Evolutionary conservation across 2,888 invertebrate species (phyloP).

Genomic region (Plutella xylostella): DNA sequence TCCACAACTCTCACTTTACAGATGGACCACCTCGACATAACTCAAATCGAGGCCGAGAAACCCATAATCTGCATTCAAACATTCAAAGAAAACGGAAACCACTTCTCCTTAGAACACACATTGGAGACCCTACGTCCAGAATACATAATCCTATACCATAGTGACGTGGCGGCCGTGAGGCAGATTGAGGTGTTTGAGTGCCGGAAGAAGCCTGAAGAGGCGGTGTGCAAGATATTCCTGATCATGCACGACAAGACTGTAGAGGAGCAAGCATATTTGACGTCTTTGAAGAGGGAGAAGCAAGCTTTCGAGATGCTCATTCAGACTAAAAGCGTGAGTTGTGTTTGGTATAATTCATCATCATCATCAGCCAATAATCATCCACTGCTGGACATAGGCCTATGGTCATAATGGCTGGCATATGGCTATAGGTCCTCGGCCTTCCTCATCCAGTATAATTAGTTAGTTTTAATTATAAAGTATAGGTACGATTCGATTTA

Average conservation of each 20-base stretch:
- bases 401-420: no score
- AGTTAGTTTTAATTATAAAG: no score
- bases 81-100: slow-evolving; percentile 79
- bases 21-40: slow-evolving; percentile 77
- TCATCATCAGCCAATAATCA: no score
- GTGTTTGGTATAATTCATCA: no score
- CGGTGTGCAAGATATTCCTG: slow-evolving; percentile 83
- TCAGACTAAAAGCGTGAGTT: slow-evolving; percentile 87
- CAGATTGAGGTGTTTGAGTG: slow-evolving; percentile 90
- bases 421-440: no score
- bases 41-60: slow-evolving; percentile 70
- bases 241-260: slow-evolving; percentile 92
- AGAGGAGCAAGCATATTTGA: slow-evolving; percentile 97
- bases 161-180: slow-evolving; percentile 87
- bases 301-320: slow-evolving; percentile 94
- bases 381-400: no score
- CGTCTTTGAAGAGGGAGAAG: slow-evolving; percentile 90
- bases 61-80: slow-evolving; percentile 83
- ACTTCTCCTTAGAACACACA: slow-evolving; percentile 77
- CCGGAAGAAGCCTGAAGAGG: slow-evolving; percentile 54
- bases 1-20: no score
- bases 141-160: slow-evolving; percentile 91
- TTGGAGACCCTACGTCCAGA: slow-evolving; percentile 78
- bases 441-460: no score
- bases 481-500: no score